A percentile compares a stretch with the other conserved stretches of the same genome.
Conservation (phyloP, 2,797 vertebrate genomes). For the Acropternis orthonyx region DNA sequence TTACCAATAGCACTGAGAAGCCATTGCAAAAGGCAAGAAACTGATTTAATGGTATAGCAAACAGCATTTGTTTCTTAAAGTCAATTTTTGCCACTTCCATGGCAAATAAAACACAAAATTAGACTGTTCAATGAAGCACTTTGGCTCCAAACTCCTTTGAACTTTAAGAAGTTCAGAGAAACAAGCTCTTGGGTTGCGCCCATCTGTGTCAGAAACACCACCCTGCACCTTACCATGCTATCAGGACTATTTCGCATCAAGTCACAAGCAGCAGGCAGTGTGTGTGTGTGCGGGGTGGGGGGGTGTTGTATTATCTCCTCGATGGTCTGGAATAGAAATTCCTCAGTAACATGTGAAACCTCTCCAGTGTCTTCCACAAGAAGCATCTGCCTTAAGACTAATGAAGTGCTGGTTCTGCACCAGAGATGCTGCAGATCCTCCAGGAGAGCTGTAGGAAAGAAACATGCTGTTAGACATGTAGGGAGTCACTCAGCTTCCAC, state of each 20-base stretch:
- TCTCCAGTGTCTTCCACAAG: neutral
- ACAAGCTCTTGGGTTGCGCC: neutral
- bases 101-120: neutral
- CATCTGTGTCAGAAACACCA: neutral
- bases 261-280: neutral
- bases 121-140: neutral
- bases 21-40: constrained; percentile 36
- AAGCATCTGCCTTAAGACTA: neutral
- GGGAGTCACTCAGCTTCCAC: neutral
- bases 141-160: neutral
- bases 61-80: constrained; percentile 7
- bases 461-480: neutral
- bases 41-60: constrained; percentile 22
- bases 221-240: neutral
- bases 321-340: neutral
- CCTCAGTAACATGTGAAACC: neutral
- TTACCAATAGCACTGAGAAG: constrained; percentile 21
- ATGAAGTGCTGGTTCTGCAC: neutral
- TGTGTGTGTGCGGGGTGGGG: no score
- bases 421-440: neutral
- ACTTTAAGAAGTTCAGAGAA: neutral
- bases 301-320: neutral
- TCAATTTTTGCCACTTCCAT: constrained; percentile 16
- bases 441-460: neutral
- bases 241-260: neutral